Evolutionary conservation across 2,797 vertebrate species (phyloP), one percentile per base, ranked within the genome.

Genomic region (Pseudomugil tenellus): DNA sequence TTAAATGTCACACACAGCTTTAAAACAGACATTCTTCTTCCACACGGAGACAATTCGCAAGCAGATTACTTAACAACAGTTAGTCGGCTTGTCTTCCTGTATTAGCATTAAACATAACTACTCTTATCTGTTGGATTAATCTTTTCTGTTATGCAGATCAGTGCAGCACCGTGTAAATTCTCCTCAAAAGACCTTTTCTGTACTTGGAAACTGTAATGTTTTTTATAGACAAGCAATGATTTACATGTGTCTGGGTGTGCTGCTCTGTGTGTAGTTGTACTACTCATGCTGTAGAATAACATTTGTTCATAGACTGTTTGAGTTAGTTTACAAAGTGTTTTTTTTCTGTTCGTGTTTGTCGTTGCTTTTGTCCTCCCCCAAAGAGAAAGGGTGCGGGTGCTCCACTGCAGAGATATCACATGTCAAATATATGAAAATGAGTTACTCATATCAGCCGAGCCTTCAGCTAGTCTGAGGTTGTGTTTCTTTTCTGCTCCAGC

Each of bases 241-340:
- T 86, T 88, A 72, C 77, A 81, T 87, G 53, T 35, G 12, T 46
- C 0, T 73, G 58, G 34, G 32, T 70, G 67, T 55, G 31, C 39
- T 29, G 29, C 35, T 10, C 52, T 60, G 17, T 23, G 19, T 70
- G 23, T 53, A 41, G 37, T 35, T 55, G 58, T 12, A 7, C 52
- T 32, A 32, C 14, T 52, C 6, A 1, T 48, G 29, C 13, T 70
- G 53, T 53, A 25, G 14, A 49, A 35, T 32, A 21, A 26, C 3
- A 2, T 49, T 26, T 55, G 21, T 70, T 60, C 12, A 1, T 4
- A 3, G 6, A 31, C 34, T 6, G 17, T 28, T 1, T n/a, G n/a
- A 28, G 54, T 11, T n/a, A 52, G 19, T 3, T 6, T 32, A 13
- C 39, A 67, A n/a, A 9, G 3, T 23, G 57, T 79, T 83, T 87